A percentile compares a stretch with the other conserved stretches of the same genome.
Conservation (phyloP, 2,113 vertebrate species). For the Tor tambroides region DNA sequence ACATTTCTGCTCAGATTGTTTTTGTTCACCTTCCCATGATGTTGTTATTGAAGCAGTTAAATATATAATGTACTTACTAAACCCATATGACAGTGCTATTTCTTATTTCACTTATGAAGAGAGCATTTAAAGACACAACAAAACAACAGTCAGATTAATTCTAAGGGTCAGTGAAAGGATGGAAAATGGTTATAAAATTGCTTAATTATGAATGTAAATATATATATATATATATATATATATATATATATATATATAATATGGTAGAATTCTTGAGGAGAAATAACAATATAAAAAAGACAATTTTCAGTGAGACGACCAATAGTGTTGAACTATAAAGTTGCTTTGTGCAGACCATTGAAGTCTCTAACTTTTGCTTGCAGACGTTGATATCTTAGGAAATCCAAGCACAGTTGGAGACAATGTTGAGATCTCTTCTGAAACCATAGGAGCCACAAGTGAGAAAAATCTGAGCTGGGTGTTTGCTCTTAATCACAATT, state of each 20-base stretch:
- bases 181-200: no score
- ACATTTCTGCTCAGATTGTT: background rate
- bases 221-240: no score
- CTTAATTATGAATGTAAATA: no score
- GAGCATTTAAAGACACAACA: no score
- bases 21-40: background rate
- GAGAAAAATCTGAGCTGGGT: background rate
- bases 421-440: background rate
- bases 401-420: background rate
- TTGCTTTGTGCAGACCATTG: background rate
- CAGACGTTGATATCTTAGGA: background rate
- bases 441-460: background rate
- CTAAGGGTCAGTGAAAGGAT: no score
- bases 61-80: no score
- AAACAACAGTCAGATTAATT: no score
- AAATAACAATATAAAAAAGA: background rate
- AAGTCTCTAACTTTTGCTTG: background rate
- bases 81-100: no score
- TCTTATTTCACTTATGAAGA: no score
- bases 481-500: background rate
- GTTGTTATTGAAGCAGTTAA: no score
- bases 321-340: background rate
- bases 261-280: background rate
- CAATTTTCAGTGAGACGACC: background rate
- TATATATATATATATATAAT: no score